Evolutionary conservation across 2,797 vertebrate species (phyloP), one percentile per base, ranked within the genome.

Genomic region (Periparus ater): DNA sequence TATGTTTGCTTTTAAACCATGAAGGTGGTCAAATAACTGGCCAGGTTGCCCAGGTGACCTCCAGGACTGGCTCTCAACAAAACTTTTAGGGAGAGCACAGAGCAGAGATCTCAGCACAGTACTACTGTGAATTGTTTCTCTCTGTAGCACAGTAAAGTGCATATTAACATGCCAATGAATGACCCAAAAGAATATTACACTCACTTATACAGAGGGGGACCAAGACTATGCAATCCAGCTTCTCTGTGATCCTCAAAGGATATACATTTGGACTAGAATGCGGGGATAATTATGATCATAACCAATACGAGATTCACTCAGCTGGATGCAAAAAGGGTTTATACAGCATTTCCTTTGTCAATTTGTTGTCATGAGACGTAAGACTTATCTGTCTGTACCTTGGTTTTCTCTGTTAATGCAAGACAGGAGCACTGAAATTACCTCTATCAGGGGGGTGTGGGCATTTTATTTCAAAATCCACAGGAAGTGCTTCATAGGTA

Each of bases 251-350:
- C 51, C 40, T 75, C 91, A 54, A 62, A 66, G 20, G 47, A 42
- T 55, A 36, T 51, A 81, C 11, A 86, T 50, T 74, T 82, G 54
- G 72, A 63, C 36, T 80, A 81, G 79, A 94, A 78, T 53, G 55
- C 29, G 18, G 50, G 34, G 45, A 66, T 85, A 90, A 86, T 88
- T 66, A 79, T 13, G 6, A 74, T 76, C 29, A 66, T 84, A 93
- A 90, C 67, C 83, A 94, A 94, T 78, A 65, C 21, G 90, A 62
- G 66, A 61, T 65, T 65, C 54, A 74, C 70, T 78, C 62, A 90
- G 83, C 15, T 86, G 55, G 81, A 72, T 70, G 76, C 22, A 92
- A 53, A 65, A 85, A 61, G 15, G 13, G 34, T 85, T 93, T 93
- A 68, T 22, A 48, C 14, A 79, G 48, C 17, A 80, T 61, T 91